Evolutionary conservation across 2,888 invertebrate genomes (phyloP).

Genomic region (Electrophaes corylata): DNA sequence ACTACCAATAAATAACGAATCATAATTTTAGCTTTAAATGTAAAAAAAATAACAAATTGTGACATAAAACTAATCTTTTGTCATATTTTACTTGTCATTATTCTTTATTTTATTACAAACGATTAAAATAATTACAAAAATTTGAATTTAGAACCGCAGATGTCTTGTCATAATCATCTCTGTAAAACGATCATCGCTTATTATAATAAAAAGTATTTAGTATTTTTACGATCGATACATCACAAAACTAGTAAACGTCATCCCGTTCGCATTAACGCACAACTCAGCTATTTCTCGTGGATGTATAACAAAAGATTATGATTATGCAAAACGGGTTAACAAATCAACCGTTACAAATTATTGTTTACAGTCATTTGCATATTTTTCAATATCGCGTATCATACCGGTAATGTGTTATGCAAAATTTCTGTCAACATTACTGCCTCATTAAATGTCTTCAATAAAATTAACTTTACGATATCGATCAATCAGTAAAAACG

Average conservation of each 20-base stretch:
- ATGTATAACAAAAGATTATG: slow-evolving; percentile 41
- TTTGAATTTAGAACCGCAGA: slow-evolving; percentile 60
- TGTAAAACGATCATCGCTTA: slow-evolving; percentile 33
- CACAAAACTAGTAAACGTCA: slow-evolving; percentile 75
- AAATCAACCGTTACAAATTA: slow-evolving; percentile 84
- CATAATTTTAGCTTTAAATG: neutral
- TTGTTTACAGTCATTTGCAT: slow-evolving; percentile 80
- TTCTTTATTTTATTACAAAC: slow-evolving; percentile 31
- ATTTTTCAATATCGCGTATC: slow-evolving; percentile 75
- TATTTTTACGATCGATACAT: slow-evolving; percentile 70
- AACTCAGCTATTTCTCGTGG: slow-evolving; percentile 41
- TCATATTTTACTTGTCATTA: slow-evolving; percentile 6
- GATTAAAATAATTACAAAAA: slow-evolving; percentile 38
- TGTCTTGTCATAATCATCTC: slow-evolving; percentile 44
- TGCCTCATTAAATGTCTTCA: slow-evolving; percentile 63
- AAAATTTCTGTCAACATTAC: slow-evolving; percentile 57
- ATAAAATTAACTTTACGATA: slow-evolving; percentile 66
- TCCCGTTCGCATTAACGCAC: slow-evolving; percentile 59
- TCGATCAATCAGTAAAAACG: slow-evolving; percentile 72
- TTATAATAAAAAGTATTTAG: slow-evolving; percentile 57
- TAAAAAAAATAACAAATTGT: slow-evolving; percentile 13
- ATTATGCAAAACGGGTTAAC: slow-evolving; percentile 80
- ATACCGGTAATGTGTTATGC: slow-evolving; percentile 55
- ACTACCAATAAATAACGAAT: neutral
- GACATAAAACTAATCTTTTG: slow-evolving; percentile 32